These are phyloP conservation scores for Marmota flaviventris DNA, from an alignment of 2,113 vertebrate species.

Conservation along the genomic window DNA sequence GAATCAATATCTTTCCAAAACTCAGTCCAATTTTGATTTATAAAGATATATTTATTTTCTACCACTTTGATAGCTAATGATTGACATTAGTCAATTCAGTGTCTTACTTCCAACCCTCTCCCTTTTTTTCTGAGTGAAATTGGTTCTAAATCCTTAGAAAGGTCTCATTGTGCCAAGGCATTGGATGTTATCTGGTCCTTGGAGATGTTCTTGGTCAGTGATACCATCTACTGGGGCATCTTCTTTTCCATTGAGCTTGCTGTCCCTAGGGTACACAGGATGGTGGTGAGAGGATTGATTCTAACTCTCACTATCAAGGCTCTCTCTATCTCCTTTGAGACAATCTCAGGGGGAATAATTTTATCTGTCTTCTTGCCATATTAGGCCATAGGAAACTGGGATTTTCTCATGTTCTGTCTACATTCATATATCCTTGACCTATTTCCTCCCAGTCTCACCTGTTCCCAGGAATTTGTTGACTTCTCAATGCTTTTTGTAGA, in stretches of 20 bases:
- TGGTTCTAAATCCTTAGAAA: neutral
- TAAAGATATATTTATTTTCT: neutral
- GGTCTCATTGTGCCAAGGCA: neutral
- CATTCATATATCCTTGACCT: neutral
- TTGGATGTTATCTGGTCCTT: neutral
- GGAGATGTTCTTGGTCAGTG: neutral
- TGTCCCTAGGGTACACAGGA: neutral
- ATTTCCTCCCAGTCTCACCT: neutral
- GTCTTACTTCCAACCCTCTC: neutral
- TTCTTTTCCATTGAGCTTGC: neutral
- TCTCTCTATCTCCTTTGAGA: neutral
- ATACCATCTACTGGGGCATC: neutral
- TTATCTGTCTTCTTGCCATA: neutral
- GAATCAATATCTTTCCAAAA: neutral
- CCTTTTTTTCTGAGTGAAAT: neutral
- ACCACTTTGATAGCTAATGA: neutral
- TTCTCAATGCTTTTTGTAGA: neutral
- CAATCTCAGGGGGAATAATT: neutral
- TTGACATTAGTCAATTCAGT: neutral
- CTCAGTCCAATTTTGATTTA: neutral
- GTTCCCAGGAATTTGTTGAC: neutral
- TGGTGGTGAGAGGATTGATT: neutral
- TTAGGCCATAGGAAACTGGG: neutral
- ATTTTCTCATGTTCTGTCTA: neutral
- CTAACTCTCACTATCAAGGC: neutral